phyloP scores from a whole-genome alignment of 2,797 vertebrate genomes.

The Zenarchopterus dispar region DNA sequence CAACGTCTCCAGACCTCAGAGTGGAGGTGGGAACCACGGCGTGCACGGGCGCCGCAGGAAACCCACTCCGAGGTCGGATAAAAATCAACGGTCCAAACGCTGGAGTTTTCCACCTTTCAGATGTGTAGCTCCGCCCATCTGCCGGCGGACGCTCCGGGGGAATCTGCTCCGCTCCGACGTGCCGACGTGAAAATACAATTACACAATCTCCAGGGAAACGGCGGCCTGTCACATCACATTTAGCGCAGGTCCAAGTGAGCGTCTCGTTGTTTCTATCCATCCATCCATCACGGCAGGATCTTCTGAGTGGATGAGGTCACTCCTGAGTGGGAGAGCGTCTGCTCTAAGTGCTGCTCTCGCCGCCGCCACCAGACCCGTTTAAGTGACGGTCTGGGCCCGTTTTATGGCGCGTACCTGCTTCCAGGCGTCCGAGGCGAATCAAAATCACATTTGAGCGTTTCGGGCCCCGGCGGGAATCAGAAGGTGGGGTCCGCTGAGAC shows the following conservation, averaged over 20 bases:
- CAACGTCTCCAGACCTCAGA: too few relatives aligned
- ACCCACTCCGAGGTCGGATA: too few relatives aligned
- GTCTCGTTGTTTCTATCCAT: slow-evolving; percentile 35
- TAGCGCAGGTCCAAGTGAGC: slow-evolving; percentile 55
- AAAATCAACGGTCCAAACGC: too few relatives aligned
- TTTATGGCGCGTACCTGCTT: slow-evolving; percentile 58
- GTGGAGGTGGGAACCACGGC: slow-evolving; percentile 16
- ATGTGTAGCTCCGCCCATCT: slow-evolving; percentile 62
- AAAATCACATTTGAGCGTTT: slow-evolving; percentile 27
- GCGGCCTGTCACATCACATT: slow-evolving; percentile 71
- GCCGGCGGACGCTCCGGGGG: slow-evolving; percentile 51
- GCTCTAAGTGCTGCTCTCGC: neutral
- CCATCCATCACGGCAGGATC: slow-evolving; percentile 40
- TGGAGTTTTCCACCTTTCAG: slow-evolving; percentile 57
- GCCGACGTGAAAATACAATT: slow-evolving; percentile 72
- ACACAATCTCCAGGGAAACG: slow-evolving; percentile 64
- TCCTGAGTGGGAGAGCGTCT: slow-evolving; percentile 21
- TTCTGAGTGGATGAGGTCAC: slow-evolving; percentile 61
- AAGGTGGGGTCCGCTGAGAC: neutral
- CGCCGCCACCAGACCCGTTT: slow-evolving; percentile 29
- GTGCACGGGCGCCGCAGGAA: neutral
- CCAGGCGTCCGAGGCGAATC: slow-evolving; percentile 23
- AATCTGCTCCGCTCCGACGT: slow-evolving; percentile 59
- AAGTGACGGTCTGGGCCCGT: slow-evolving; percentile 34
- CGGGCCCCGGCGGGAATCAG: slow-evolving; percentile 12